Base-by-base conservation (phyloP, 2,888 invertebrate genomes). In the Cheilosia variabilis region DNA sequence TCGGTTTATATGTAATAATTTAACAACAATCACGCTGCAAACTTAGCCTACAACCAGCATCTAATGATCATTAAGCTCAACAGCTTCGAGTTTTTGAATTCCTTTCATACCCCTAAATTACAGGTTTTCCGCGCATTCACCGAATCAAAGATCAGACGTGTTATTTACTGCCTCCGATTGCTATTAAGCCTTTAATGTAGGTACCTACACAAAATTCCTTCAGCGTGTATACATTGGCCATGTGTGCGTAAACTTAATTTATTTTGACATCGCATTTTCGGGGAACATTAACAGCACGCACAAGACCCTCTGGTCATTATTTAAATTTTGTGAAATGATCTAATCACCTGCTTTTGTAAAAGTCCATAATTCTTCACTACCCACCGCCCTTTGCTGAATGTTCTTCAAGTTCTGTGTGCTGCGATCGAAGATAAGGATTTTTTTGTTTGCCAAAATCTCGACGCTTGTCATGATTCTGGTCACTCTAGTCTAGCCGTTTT, bases 311-410 rank as follows among this genome's bases (percentile, higher is more conserved):
- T 43, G 60, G 69, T 69, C 69, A 77, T 77, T 77, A 77, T 77
- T 69, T 69, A 69, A 77, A 69, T 69, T 77, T 69, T 55, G 62
- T 55, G 55, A 69, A 77, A 77, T 69, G 55, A 77, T 77, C 62
- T 69, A 77, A 77, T 77, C 77, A 62, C 69, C 19, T 69, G 53
- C 47, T 55, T 69, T 77, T 53, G 62, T 19, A 55, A 77, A 69
- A 77, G 55, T 63, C 62, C 69, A 69, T 69, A 47, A 62, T 47
- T 45, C 60, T 31, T 53, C 43, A 53, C 53, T 19, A n/a, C 31
- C 27, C 31, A 17, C 47, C 52, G 52, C 60, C 60, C 60, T 60
- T 41, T 68, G 37, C 15, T 13, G 62, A 34, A 31, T 22, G 5
- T 73, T 62, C 63, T 73, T 34, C 17, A 60, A 47, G 19, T 27